Evolutionary conservation across 2,888 invertebrate genomes (phyloP), one percentile per base, ranked within the genome.

Genomic region (Coecobrya sp.): DNA sequence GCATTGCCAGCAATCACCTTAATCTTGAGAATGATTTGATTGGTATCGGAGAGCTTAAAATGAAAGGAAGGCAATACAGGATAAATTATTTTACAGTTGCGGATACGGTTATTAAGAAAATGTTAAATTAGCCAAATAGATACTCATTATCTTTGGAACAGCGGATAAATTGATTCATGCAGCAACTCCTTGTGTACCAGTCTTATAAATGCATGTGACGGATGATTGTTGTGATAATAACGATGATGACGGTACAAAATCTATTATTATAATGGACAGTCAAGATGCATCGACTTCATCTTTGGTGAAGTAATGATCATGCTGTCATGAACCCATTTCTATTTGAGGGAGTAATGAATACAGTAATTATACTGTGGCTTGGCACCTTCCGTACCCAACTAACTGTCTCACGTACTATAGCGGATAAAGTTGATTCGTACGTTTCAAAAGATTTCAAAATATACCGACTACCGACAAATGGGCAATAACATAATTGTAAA

Each of bases 291-390:
- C 22, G 85, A 62, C 76, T 76, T 62, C 45, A 76, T 62, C 59
- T 76, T 68, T 22, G 16, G 84, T 59, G 55, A 89, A 76, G 42
- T 85, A 90, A 86, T 91, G 86, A 91, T 86, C 55, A 86, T 86
- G 36, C 86, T 91, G 86, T 91, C 86, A 86, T 65, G 86, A 86
- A 52, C 79, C 42, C 91, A 16, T 65, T 91, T 91, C 86, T 62
- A 79, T 62, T 19, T 68, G 10, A 42, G 49, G 52, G 45, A 36
- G 92, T 92, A 87, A 82, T 91, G 45, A 65, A 90, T 87, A 91
- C 73, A 91, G 70, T 91, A 92, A 92, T 92, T 92, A 92, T 86
- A 16, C 84, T 59, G 86, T 86, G 30, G 68, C 52, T 91, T 86
- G 30, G 68, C 52, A 86, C 86, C 65, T 84, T 62, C 65, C 25